Base-by-base conservation (phyloP, 2,888 invertebrate species). In the Malacosoma neustria region DNA sequence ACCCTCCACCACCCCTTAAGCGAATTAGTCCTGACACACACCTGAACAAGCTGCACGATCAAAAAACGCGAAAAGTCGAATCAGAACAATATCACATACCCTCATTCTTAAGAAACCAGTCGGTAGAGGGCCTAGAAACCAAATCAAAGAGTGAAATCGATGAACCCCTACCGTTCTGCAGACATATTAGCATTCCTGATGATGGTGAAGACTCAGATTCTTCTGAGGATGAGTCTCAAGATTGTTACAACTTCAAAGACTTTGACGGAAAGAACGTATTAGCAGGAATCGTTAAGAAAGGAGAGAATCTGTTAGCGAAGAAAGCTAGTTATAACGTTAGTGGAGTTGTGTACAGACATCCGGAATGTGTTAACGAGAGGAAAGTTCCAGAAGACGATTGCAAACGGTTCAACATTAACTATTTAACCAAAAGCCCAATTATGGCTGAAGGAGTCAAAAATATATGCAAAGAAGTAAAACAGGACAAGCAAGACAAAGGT, bases 101-200 rank as follows among this genome's bases (percentile, higher is more conserved):
- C 0, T 51, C 74, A 29, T 87, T 84, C 61, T 65, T 81, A 1
- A 56, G 86, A 13, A 85, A 81, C 64, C 86, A 85, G 49, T 85
- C 85, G 2, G 82, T 71, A 0, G 84, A 84, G 39, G 84, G 74
- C 0, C 61, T 81, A 3, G 73, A 80, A 49, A 67, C 61, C 1
- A 46, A 67, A 30, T 60, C 52, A 46, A 72, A 72, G 41, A 51
- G 51, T n/a, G 61, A 67, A 11, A 43, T 53, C 1, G 62, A 66
- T 29, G 34, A 57, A 0, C 48, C 64, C 0, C 40, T 61, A 6
- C 61, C 70, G 0, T 64, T 77, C 47, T 68, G 70, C 42, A 44
- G 81, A 6, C 80, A 76, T 43, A 57, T 59, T 50, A 79, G 80
- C 54, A 62, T 71, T 29, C 73, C 76, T 1, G 62, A 67, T 46